A percentile compares a stretch with the other conserved stretches of the same genome.
Evolutionary conservation across 1,140 invertebrate species (phyloP).

Genomic region (Subanguina moxae): DNA sequence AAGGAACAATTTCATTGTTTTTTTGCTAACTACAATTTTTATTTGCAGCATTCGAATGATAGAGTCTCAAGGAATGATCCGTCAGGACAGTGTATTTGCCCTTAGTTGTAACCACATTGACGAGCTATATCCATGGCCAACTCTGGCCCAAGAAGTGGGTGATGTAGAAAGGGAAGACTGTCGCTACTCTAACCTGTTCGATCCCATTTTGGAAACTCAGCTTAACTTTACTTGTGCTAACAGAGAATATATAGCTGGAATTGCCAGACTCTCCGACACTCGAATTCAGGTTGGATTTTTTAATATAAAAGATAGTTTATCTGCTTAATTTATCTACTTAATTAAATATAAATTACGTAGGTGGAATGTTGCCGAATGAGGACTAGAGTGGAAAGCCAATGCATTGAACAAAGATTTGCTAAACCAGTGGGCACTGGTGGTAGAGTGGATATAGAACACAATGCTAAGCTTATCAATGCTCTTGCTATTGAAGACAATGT

Average conservation of each 20-base stretch:
- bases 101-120: conserved; percentile 50
- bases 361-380: conserved; percentile 51
- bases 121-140: conserved; percentile 55
- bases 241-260: conserved; percentile 55
- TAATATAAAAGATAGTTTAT: background rate
- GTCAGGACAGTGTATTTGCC: conserved; percentile 56
- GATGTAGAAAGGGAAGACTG: conserved; percentile 56
- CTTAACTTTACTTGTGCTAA: conserved; percentile 40
- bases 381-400: conserved; percentile 50
- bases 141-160: conserved; percentile 50
- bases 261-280: conserved; percentile 53
- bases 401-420: conserved; percentile 42
- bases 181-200: conserved; percentile 51
- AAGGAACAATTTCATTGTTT: conserved; percentile 2
- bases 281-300: background rate
- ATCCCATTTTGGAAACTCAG: conserved; percentile 49
- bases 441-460: conserved; percentile 50
- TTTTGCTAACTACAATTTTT: background rate
- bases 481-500: conserved; percentile 33
- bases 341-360: conserved; percentile 47
- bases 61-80: conserved; percentile 55
- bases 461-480: conserved; percentile 47
- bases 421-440: conserved; percentile 51
- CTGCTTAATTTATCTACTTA: too few species aligned
- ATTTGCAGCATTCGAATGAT: conserved; percentile 51